These are phyloP conservation scores for Rhabdomys dilectus DNA, from an alignment of 2,113 vertebrate species.

Conservation along the genomic window DNA sequence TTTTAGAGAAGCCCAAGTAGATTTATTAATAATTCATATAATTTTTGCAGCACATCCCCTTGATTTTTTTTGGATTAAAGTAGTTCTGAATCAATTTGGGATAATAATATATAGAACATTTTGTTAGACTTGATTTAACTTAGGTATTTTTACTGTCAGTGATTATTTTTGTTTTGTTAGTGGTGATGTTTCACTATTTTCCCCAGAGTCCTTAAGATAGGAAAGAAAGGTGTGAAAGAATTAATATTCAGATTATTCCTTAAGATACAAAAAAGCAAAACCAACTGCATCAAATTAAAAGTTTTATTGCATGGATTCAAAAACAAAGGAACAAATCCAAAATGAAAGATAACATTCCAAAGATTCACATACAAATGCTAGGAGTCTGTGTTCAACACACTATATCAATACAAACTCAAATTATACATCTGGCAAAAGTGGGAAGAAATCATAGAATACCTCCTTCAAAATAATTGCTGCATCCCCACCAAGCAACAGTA, in stretches of 20 bases:
- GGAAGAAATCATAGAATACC: slow-evolving; percentile 9
- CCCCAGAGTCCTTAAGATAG: not conserved
- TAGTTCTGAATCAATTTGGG: not conserved
- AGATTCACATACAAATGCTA: not conserved
- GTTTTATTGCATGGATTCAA: not conserved
- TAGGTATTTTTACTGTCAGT: not conserved
- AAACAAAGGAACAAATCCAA: slow-evolving; percentile 23
- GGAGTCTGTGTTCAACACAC: not conserved
- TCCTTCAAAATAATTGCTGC: slow-evolving; percentile 10
- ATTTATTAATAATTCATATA: not conserved
- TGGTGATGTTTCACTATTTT: not conserved
- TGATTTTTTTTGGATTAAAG: slow-evolving; percentile 46
- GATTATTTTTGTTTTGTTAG: slow-evolving; percentile 38
- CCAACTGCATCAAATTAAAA: not conserved
- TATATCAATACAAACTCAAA: not conserved
- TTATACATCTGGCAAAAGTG: not conserved
- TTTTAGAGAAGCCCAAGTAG: not conserved
- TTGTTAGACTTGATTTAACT: not conserved
- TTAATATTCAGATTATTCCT: slow-evolving; percentile 42
- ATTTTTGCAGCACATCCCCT: slow-evolving; percentile 12
- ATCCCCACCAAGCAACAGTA: not conserved
- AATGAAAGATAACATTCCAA: not conserved
- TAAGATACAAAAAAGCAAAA: not conserved
- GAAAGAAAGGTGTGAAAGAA: slow-evolving; percentile 25
- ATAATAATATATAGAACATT: slow-evolving; percentile 14